Percentiles rank a stretch among this genome's conserved stretches.
phyloP scores from a whole-genome alignment of 2,113 vertebrate species.

The Nothobranchius kuhntae region DNA sequence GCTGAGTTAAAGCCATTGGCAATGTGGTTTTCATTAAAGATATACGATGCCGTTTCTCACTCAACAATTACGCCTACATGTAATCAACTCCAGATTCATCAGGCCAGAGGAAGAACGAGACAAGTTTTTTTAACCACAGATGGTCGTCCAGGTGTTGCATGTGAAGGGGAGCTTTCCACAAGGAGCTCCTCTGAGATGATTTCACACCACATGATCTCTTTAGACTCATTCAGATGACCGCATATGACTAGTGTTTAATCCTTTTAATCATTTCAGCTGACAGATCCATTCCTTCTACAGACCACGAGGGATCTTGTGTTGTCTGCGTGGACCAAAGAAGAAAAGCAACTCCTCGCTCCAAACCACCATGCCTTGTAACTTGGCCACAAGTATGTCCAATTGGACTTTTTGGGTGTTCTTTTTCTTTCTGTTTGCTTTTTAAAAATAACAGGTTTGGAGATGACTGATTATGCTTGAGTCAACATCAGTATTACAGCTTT shows the following conservation, averaged over 20 bases:
- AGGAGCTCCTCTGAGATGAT: conserved; percentile 32
- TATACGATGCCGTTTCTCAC: conserved; percentile 49
- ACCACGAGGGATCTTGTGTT: conserved; percentile 61
- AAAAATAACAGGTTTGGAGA: conserved; percentile 64
- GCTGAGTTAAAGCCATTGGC: conserved; percentile 53
- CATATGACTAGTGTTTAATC: conserved; percentile 44
- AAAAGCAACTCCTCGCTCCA: conserved; percentile 54
- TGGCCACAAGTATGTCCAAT: conserved; percentile 69
- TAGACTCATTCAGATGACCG: conserved; percentile 30
- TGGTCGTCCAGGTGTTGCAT: conserved; percentile 47
- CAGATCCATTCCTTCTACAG: conserved; percentile 62
- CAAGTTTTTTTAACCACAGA: conserved; percentile 20
- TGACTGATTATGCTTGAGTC: conserved; percentile 17
- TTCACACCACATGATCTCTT: conserved; percentile 48
- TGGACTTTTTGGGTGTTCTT: conserved; percentile 39
- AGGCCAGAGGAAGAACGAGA: conserved; percentile 35
- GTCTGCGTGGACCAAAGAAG: conserved; percentile 57
- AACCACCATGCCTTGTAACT: conserved; percentile 64
- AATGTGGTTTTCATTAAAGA: conserved; percentile 74
- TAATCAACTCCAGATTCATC: conserved; percentile 39
- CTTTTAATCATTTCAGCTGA: conserved; percentile 66
- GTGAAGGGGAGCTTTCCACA: not conserved
- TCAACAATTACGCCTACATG: conserved; percentile 47
- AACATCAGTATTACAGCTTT: conserved; percentile 26
- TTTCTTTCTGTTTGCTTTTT: conserved; percentile 39